phyloP scores from a whole-genome alignment of 2,113 vertebrate genomes.

The Camarhynchus parvulus region DNA sequence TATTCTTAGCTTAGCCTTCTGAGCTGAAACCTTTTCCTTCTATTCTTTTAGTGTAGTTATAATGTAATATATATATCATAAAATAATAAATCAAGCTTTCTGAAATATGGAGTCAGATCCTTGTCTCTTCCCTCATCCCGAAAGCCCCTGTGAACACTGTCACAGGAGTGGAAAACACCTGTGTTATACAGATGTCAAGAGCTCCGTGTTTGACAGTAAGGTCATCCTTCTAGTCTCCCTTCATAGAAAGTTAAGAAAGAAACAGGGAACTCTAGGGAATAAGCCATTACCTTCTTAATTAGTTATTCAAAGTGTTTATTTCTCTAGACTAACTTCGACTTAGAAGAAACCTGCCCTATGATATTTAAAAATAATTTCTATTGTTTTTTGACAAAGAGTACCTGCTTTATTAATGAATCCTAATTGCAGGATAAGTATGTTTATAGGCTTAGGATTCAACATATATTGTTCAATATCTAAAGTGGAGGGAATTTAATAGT shows the following conservation, averaged over 20 bases:
- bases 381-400: not conserved
- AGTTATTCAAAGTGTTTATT: not conserved
- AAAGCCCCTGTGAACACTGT: too few relatives aligned
- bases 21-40: too few relatives aligned
- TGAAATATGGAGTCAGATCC: too few relatives aligned
- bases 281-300: not conserved
- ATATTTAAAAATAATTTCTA: not conserved
- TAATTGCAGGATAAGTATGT: not conserved
- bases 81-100: too few relatives aligned
- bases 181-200: not conserved
- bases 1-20: too few relatives aligned
- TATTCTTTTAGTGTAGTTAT: too few relatives aligned
- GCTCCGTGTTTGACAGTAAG: not conserved
- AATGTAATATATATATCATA: too few relatives aligned
- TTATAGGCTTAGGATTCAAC: not conserved
- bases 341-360: not conserved
- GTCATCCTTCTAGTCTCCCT: not conserved
- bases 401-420: not conserved
- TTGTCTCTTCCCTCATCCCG: too few relatives aligned
- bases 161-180: not conserved
- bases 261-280: not conserved
- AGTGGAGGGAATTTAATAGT: not conserved
- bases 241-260: not conserved
- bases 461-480: not conserved
- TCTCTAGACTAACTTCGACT: not conserved